Evolutionary conservation across 2,797 vertebrate species (phyloP), one percentile per base, ranked within the genome.

Genomic region (Gobio occitaniae): DNA sequence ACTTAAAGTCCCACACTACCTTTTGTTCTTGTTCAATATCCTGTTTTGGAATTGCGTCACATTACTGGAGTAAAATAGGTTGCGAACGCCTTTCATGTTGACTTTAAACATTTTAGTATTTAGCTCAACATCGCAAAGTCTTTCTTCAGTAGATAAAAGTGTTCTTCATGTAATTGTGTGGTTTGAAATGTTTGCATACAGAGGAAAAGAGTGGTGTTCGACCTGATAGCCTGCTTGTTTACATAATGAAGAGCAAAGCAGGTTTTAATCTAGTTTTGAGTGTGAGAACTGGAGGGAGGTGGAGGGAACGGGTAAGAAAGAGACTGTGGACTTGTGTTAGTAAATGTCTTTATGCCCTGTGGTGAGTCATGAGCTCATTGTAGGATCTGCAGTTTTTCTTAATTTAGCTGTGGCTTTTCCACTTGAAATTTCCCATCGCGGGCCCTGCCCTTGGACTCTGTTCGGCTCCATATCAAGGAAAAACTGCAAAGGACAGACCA

Each of bases 331-430:
- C 16, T 76, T 54, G 10, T 74, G 70, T 87, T 80, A 82, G 71
- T 86, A 84, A 88, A 87, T 63, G 71, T 82, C 84, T 86, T 82
- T 44, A 61, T 83, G 78, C 52, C 44, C 56, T 65, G 78, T 71
- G 86, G 78, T 83, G 72, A 82, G 78, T 85, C 68, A 84, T 88
- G 68, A 82, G 86, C 78, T 85, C 82, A 83, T 86, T 83, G 81
- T 74, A 84, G 59, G 84, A 82, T 82, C 79, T 84, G 75, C 79
- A 87, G 69, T 86, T 88, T 80, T 71, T 77, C 90, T 83, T 19
- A 25, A 78, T 88, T 90, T 86, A 85, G 84, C 79, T 91, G 88
- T 44, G 82, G 82, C 84, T 87, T 79, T 87, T 86, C 87, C 83
- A 78, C 78, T 50, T 36, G 29, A 83, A 80, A 78, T 85, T 81